Evolutionary conservation across 1,140 invertebrate genomes (phyloP), one percentile per base, ranked within the genome.

Genomic region (Yoshiicerus persimilis): DNA sequence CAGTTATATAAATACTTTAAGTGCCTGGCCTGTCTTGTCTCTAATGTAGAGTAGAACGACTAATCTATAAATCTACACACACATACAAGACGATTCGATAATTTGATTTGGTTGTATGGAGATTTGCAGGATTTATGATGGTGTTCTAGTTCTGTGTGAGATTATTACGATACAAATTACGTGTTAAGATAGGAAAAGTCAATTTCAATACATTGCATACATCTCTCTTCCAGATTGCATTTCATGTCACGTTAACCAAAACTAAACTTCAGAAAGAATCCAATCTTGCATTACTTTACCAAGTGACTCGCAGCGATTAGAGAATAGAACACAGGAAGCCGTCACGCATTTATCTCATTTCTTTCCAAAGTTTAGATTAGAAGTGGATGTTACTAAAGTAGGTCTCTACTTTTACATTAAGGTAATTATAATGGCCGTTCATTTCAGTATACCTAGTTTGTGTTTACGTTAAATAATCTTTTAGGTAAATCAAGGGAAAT

Each of bases 1-100:
- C 66, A 70, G 25, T 70, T 70, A 70, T 70, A 70, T 70, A 70
- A 70, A 70, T 70, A 70, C 66, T 70, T 70, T 70, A 70, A 70
- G 66, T 70, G 30, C 66, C 66, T 47, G 20, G 9, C 11, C 41
- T 70, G 13, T 30, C 25, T 30, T 32, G 30, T 70, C 27, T 70
- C 66, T 70, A 70, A 27, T 70, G 25, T 23, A 25, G 23, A 23
- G 23, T 30, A 66, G 13, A 25, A 27, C 16, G 30, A 27, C 66
- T 30, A 70, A 70, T 70, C 66, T 70, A 70, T 13, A 70, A 70
- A 16, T 27, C 64, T 56, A 41, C 39, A 13, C 39, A 41, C 39
- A 56, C n/a, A 56, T 56, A 56, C 47, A 56, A 56, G 47, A 56
- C 20, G 47, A 56, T 56, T 56, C 47, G 47, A 56, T 56, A 56